These are phyloP conservation scores for Simalia tracyae DNA, from an alignment of 2,797 vertebrate species.

Conservation along the genomic window DNA sequence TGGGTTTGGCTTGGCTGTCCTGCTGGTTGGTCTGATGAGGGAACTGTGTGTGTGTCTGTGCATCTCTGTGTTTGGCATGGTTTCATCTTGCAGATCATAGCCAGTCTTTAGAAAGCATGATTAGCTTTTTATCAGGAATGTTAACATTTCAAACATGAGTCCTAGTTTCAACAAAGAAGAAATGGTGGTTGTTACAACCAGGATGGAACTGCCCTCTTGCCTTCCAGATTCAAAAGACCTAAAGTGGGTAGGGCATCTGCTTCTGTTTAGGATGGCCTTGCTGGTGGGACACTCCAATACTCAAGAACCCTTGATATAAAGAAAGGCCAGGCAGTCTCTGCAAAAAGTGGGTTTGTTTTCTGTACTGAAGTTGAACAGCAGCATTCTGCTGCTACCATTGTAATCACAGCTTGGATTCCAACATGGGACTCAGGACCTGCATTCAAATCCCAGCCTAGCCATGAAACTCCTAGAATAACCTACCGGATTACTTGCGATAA, in stretches of 20 bases:
- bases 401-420: background rate
- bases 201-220: background rate
- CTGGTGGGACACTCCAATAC: background rate
- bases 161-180: background rate
- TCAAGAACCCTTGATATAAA: background rate
- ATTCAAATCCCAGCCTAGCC: background rate
- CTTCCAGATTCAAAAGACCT: background rate
- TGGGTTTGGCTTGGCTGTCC: background rate
- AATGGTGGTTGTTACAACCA: background rate
- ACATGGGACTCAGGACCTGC: background rate
- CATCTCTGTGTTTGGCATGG: background rate
- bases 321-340: background rate
- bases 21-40: background rate
- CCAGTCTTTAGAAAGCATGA: background rate
- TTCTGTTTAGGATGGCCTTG: background rate
- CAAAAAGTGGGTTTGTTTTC: background rate
- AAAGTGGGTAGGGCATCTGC: background rate
- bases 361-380: background rate
- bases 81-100: slow-evolving; percentile 10
- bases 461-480: background rate
- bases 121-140: background rate
- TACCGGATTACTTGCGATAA: background rate
- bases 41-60: background rate
- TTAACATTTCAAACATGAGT: slow-evolving; percentile 7
- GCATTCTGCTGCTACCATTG: background rate